Conservation (phyloP, 2,888 invertebrate genomes). For the Taenaris catops region DNA sequence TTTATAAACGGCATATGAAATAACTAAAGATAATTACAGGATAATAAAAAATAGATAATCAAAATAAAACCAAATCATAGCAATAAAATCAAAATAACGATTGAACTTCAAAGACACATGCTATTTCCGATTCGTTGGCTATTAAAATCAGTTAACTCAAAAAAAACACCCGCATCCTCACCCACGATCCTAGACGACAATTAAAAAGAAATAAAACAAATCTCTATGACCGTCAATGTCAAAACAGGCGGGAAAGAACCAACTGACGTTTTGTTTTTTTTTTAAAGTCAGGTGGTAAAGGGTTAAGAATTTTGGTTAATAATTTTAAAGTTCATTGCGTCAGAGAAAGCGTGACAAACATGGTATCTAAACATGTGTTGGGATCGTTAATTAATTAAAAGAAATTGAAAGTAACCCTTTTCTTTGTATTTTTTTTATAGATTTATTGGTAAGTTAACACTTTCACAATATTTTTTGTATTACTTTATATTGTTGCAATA, state of each 20-base stretch:
- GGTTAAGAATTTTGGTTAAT: constrained; percentile 47
- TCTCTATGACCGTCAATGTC: constrained; percentile 51
- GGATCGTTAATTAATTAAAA: constrained; percentile 69
- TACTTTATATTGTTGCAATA: too few species aligned
- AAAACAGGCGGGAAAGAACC: constrained; percentile 55
- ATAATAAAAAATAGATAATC: constrained; percentile 14
- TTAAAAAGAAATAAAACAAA: constrained; percentile 80
- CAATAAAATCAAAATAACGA: constrained; percentile 70
- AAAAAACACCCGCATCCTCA: constrained; percentile 44
- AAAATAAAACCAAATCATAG: constrained; percentile 22
- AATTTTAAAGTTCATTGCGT: constrained; percentile 46
- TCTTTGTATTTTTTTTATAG: constrained; percentile 16
- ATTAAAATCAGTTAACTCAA: constrained; percentile 65
- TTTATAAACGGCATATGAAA: too few species aligned
- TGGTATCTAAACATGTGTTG: constrained; percentile 69
- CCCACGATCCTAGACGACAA: constrained; percentile 56
- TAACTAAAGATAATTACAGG: not conserved
- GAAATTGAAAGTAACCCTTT: constrained; percentile 68
- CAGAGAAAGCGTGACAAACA: constrained; percentile 74
- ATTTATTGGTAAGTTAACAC: too few species aligned
- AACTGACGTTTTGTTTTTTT: constrained; percentile 59
- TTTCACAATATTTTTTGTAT: too few species aligned
- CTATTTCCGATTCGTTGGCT: constrained; percentile 65
- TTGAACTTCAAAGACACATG: constrained; percentile 58
- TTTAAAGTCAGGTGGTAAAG: constrained; percentile 64